Conservation (phyloP, 23 tunicate species). For the Styela clava region DNA sequence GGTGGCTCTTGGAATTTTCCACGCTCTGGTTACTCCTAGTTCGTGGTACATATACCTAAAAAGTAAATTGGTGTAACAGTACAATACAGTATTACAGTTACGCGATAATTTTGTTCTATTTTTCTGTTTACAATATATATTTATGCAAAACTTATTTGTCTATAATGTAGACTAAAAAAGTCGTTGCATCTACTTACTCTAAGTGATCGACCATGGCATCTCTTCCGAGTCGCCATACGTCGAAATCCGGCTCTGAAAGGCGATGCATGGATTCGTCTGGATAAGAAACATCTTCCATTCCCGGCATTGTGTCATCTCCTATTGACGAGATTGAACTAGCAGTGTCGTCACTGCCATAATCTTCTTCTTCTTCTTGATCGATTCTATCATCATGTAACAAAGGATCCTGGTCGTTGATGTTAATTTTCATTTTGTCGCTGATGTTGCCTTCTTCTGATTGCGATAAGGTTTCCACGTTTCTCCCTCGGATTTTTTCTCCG, state of each 20-base stretch:
- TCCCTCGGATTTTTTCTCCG: background rate
- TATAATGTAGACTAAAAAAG: background rate
- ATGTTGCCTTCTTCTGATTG: background rate
- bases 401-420: constrained; percentile 5
- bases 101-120: too few relatives aligned
- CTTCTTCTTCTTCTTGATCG: background rate
- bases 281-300: constrained; percentile 57
- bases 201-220: constrained; percentile 89
- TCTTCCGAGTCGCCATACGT: constrained; percentile 84
- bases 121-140: background rate
- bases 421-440: background rate
- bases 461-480: background rate
- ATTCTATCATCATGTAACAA: background rate
- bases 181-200: too few relatives aligned
- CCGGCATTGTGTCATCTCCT: constrained; percentile 51
- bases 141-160: background rate
- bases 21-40: constrained; percentile 61
- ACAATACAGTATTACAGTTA: too few relatives aligned
- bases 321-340: background rate
- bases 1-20: constrained; percentile 77
- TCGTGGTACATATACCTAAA: constrained; percentile 91
- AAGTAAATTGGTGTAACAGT: too few relatives aligned
- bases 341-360: constrained; percentile 11
- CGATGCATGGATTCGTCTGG: constrained; percentile 63
- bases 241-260: constrained; percentile 59